Evolutionary conservation across 2,797 vertebrate genomes (phyloP).

Genomic region (Enteromius mattozi): DNA sequence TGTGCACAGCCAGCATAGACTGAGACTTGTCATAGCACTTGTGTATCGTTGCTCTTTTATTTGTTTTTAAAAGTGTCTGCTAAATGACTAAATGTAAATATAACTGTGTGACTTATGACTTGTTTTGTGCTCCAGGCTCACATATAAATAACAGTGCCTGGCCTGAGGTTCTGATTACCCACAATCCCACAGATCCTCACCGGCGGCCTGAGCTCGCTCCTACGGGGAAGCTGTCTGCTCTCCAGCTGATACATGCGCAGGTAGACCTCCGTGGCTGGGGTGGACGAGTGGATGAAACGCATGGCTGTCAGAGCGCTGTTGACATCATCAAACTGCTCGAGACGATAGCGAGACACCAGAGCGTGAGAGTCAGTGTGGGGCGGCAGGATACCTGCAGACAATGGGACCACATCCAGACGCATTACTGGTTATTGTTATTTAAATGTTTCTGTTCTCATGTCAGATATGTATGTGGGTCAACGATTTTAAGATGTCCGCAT

Average conservation of each 20-base stretch:
- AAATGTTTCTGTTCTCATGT: too few relatives aligned
- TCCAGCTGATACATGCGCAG: conserved; percentile 93
- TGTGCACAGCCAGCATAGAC: too few relatives aligned
- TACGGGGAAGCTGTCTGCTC: conserved; percentile 85
- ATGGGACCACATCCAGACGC: not conserved
- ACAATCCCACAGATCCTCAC: conserved; percentile 71
- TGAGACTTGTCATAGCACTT: too few relatives aligned
- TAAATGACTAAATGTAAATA: too few relatives aligned
- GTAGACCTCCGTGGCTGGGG: conserved; percentile 85
- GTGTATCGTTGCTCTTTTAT: too few relatives aligned
- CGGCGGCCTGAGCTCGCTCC: conserved; percentile 76
- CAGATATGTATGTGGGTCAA: too few relatives aligned
- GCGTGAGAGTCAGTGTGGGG: conserved; percentile 91
- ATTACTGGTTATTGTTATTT: too few relatives aligned
- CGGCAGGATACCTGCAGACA: conserved; percentile 86
- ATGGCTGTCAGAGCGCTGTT: conserved; percentile 87
- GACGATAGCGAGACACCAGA: conserved; percentile 85
- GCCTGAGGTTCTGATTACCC: not conserved
- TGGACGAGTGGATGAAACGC: conserved; percentile 83
- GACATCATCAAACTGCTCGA: conserved; percentile 89
- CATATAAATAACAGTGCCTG: too few relatives aligned
- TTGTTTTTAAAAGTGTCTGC: too few relatives aligned
- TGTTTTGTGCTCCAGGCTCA: too few relatives aligned
- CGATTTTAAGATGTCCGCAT: too few relatives aligned
- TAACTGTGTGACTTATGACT: too few relatives aligned